These are phyloP conservation scores for Mesorhabditis belari DNA, from an alignment of 2,888 invertebrate species.

Conservation along the genomic window DNA sequence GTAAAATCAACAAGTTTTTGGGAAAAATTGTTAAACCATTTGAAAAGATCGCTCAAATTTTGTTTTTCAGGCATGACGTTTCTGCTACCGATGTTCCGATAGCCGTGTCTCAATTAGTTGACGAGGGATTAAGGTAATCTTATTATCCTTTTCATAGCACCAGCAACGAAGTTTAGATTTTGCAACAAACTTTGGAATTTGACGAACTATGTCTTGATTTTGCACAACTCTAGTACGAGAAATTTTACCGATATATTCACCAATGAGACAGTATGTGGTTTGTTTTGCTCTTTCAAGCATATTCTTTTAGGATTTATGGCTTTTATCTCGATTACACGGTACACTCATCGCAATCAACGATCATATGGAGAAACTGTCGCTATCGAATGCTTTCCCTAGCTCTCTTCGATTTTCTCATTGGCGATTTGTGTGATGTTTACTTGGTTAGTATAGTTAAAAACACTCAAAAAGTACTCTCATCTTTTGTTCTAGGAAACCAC, in stretches of 20 bases:
- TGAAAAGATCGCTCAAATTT: too few species aligned
- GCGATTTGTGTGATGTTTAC: slow-evolving; percentile 84
- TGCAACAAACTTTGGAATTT: slow-evolving; percentile 97
- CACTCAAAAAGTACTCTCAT: too few species aligned
- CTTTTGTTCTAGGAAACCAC: slow-evolving; percentile 53
- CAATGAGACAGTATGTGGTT: too few species aligned
- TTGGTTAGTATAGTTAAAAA: slow-evolving; percentile 64
- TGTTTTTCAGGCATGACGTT: slow-evolving; percentile 65
- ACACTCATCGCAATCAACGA: slow-evolving; percentile 17
- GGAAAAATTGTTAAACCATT: too few species aligned
- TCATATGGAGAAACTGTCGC: slow-evolving; percentile 63
- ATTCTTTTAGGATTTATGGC: too few species aligned
- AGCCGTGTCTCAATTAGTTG: slow-evolving; percentile 31
- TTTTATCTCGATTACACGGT: slow-evolving; percentile 22
- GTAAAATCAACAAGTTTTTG: neutral
- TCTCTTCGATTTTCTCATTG: slow-evolving; percentile 72
- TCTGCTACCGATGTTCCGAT: slow-evolving; percentile 56
- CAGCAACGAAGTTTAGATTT: slow-evolving; percentile 61
- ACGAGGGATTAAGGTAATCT: slow-evolving; percentile 15
- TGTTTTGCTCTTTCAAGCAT: too few species aligned
- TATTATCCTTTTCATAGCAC: neutral
- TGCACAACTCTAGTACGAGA: too few species aligned
- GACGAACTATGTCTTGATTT: slow-evolving; percentile 45
- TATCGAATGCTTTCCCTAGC: slow-evolving; percentile 37
- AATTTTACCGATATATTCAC: too few species aligned